Conservation (phyloP, 1,140 invertebrate species). For the Scaptomyza montana region DNA sequence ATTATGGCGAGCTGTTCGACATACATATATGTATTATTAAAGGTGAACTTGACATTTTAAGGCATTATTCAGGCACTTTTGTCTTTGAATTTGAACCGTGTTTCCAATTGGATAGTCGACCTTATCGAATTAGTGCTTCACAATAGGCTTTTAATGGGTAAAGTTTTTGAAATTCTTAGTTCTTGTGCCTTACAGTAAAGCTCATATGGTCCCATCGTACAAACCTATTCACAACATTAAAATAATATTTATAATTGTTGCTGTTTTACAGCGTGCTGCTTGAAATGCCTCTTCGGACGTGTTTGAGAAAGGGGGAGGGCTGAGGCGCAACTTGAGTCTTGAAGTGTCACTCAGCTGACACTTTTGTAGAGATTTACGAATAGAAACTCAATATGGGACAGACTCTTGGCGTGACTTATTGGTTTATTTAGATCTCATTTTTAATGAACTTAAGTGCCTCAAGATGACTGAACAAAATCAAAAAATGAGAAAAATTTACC, state of each 20-base stretch:
- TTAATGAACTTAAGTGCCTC: conserved; percentile 76
- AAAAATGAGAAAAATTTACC: conserved; percentile 35
- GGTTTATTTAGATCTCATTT: conserved; percentile 81
- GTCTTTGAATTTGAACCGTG: conserved; percentile 10
- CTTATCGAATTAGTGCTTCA: background rate
- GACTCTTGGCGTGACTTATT: conserved; percentile 80
- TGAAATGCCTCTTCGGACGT: conserved; percentile 31
- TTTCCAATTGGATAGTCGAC: background rate
- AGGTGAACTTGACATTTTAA: conserved; percentile 74
- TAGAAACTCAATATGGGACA: conserved; percentile 71
- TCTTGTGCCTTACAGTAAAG: background rate
- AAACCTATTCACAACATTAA: conserved; percentile 36
- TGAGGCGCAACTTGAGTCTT: conserved; percentile 8
- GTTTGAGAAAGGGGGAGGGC: background rate
- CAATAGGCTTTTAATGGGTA: too few species aligned
- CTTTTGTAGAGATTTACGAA: conserved; percentile 70
- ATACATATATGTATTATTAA: conserved; percentile 29
- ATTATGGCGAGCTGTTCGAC: conserved; percentile 57
- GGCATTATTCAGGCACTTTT: conserved; percentile 36
- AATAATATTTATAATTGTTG: conserved; percentile 17
- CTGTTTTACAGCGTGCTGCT: conserved; percentile 13
- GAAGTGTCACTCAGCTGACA: conserved; percentile 79
- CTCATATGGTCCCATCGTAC: conserved; percentile 4
- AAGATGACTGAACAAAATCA: conserved; percentile 73
- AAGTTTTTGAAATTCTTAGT: background rate